Conservation (phyloP, 2,888 invertebrate species). For the Nycteola revayana region DNA sequence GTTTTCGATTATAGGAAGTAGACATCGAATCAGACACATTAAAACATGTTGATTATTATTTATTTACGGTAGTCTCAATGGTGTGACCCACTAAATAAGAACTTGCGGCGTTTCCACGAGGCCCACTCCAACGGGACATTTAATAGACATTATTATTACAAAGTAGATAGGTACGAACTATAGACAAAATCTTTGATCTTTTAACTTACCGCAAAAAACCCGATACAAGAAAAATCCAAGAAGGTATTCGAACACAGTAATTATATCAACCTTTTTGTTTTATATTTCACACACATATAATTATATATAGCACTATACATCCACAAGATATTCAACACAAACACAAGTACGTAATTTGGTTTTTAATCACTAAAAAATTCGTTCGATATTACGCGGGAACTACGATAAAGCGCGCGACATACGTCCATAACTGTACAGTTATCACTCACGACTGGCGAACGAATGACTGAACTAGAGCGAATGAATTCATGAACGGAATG, state of each 20-base stretch:
- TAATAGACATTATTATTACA: constrained; percentile 8
- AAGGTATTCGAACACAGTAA: constrained; percentile 44
- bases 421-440: constrained; percentile 51
- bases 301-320: constrained; percentile 42
- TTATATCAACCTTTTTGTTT: constrained; percentile 57
- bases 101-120: constrained; percentile 10
- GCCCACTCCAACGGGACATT: constrained; percentile 26
- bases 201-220: constrained; percentile 67
- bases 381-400: constrained; percentile 58
- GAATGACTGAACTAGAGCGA: constrained; percentile 38
- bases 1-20: too few relatives aligned
- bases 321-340: constrained; percentile 38
- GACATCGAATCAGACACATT: too few relatives aligned
- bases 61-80: constrained; percentile 20
- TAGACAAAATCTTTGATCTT: constrained; percentile 36
- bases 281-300: constrained; percentile 52
- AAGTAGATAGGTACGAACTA: constrained; percentile 7
- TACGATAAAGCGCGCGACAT: constrained; percentile 28
- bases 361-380: constrained; percentile 51
- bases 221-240: constrained; percentile 64
- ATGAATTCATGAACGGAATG: constrained; percentile 35
- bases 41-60: constrained; percentile 12
- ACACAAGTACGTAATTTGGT: constrained; percentile 43
- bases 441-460: constrained; percentile 67
- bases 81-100: constrained; percentile 19